These are phyloP conservation scores for Pachyseris speciosa DNA, from an alignment of 64 coral and sea anemone genomes.

Conservation along the genomic window DNA sequence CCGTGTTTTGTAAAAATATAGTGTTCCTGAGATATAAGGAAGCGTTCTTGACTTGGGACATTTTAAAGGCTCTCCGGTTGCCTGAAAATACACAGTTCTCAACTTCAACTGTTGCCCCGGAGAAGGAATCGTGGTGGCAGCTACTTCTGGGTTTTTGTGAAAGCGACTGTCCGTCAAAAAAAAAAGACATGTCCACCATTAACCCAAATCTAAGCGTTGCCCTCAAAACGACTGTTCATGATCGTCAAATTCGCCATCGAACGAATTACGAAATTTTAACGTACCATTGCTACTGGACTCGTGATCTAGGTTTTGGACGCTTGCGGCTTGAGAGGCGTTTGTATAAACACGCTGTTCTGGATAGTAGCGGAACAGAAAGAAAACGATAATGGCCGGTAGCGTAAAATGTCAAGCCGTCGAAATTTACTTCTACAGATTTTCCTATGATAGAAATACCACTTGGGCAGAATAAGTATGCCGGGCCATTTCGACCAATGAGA, in stretches of 20 bases:
- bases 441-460: neutral
- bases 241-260: constrained; percentile 3
- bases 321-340: neutral
- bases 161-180: neutral
- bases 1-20: neutral
- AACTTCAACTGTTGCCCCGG: neutral
- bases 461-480: neutral
- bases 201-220: neutral
- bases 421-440: neutral
- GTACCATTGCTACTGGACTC: neutral
- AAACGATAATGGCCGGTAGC: neutral
- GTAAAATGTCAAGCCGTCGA: neutral
- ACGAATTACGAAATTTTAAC: neutral
- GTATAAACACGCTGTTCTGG: neutral
- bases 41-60: neutral
- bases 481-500: constrained; percentile 9
- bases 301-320: neutral
- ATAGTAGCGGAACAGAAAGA: neutral
- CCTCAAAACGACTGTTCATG: neutral
- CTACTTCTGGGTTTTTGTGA: neutral
- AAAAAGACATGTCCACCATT: neutral
- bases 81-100: neutral
- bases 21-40: neutral
- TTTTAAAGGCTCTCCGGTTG: neutral
- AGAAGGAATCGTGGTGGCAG: neutral